These are phyloP conservation scores for Plectropomus leopardus DNA, from an alignment of 2,113 vertebrate genomes.

Conservation along the genomic window DNA sequence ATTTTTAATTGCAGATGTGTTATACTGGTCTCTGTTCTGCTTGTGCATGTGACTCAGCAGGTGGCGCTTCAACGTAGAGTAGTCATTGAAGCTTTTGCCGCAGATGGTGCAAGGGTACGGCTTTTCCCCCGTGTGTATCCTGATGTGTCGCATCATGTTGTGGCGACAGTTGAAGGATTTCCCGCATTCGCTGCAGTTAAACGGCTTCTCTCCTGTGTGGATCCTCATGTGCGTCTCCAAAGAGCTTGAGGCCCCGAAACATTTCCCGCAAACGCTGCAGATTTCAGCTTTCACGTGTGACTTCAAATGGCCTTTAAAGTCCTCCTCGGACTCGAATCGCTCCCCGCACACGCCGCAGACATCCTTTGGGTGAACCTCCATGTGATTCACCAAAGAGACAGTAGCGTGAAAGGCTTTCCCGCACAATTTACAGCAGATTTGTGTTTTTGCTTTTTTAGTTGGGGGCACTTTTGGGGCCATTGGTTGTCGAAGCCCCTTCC, in stretches of 20 bases:
- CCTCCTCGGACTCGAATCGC: slow-evolving; percentile 9
- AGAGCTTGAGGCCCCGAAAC: slow-evolving; percentile 61
- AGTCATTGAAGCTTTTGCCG: slow-evolving; percentile 63
- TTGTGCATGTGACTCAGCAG: slow-evolving; percentile 34
- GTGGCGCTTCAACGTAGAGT: slow-evolving; percentile 66
- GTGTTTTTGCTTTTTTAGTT: not conserved
- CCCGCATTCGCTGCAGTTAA: slow-evolving; percentile 64
- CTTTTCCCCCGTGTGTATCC: slow-evolving; percentile 76
- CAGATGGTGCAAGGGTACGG: slow-evolving; percentile 72
- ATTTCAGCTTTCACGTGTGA: slow-evolving; percentile 56
- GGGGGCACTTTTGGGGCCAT: not conserved
- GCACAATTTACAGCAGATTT: slow-evolving; percentile 67
- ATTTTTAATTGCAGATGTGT: fast-evolving
- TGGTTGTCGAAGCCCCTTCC: not conserved
- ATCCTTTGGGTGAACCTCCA: slow-evolving; percentile 61
- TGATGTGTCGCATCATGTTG: slow-evolving; percentile 75
- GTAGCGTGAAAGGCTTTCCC: slow-evolving; percentile 59
- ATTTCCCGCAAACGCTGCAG: slow-evolving; percentile 74
- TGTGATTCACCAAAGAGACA: slow-evolving; percentile 66
- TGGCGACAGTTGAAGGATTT: slow-evolving; percentile 76
- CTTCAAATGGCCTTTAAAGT: slow-evolving; percentile 52
- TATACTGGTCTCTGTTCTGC: not conserved
- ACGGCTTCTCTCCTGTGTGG: slow-evolving; percentile 75
- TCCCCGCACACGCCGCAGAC: slow-evolving; percentile 69
- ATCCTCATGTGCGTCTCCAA: slow-evolving; percentile 66